Percentiles rank a stretch among this genome's conserved stretches.
phyloP scores from a whole-genome alignment of 2,113 vertebrate species.

The Glaucidium brasilianum region DNA sequence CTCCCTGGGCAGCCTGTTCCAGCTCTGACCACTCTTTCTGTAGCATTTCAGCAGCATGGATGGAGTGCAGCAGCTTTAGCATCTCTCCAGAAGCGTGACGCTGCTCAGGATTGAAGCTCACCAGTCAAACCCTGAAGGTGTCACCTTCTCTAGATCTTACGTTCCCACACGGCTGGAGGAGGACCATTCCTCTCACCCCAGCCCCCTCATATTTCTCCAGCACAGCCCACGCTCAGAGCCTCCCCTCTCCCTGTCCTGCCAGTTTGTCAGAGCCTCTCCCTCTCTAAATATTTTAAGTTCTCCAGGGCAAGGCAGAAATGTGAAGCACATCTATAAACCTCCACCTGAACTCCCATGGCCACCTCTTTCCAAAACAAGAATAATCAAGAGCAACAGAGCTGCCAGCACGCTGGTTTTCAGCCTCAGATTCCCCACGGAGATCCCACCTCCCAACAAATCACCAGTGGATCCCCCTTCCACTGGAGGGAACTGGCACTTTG shows the following conservation, averaged over 20 bases:
- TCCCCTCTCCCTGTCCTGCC: background rate
- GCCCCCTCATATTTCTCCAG: background rate
- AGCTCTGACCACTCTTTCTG: too few species aligned
- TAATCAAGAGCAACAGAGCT: background rate
- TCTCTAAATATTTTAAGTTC: background rate
- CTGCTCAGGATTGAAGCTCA: fast-evolving
- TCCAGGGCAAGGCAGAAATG: background rate
- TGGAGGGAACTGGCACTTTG: fast-evolving
- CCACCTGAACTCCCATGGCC: background rate
- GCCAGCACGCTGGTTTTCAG: background rate
- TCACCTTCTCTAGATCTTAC: background rate
- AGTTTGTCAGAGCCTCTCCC: background rate
- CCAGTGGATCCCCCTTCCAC: background rate
- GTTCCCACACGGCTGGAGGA: background rate
- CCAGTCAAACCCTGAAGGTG: background rate
- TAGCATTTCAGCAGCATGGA: background rate
- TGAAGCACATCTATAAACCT: background rate
- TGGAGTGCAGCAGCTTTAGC: background rate
- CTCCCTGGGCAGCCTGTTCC: too few species aligned
- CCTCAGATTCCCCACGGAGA: background rate
- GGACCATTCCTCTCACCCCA: background rate
- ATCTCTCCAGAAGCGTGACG: fast-evolving
- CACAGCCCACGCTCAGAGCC: background rate
- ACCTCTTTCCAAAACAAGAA: background rate
- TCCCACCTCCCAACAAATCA: background rate